Evolutionary conservation across 2,113 vertebrate species (phyloP), one percentile per base, ranked within the genome.

Genomic region (Paralichthys olivaceus): DNA sequence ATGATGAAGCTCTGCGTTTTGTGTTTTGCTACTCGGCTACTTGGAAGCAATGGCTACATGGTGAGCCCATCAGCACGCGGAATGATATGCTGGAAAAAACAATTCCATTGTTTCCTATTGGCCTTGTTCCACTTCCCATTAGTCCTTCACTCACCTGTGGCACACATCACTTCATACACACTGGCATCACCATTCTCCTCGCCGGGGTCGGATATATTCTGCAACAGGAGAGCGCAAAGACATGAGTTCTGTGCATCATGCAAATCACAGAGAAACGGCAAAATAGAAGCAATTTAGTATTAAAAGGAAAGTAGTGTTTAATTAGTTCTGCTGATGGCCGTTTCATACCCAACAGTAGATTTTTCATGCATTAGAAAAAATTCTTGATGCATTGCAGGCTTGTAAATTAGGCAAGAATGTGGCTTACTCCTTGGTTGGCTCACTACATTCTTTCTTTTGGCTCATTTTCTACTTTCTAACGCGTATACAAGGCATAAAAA

Each of bases 131-230:
- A 67, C 70, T 63, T 63, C 72, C 72, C 79, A 75, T 76, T 62
- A 77, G 53, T 13, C 53, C 56, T 32, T 72, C 64, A 85, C 91
- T 92, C 83, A 94, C 94, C 91, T 81, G 93, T 47, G 4, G 87
- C 68, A 75, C 85, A 37, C 93, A 92, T 94, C 69, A 86, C 72
- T 79, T 93, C 91, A 17, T 94, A 92, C 69, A 94, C 85, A 40
- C 3, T 9, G 37, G 37, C 12, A 43, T 93, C 91, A 1, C 66
- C 82, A 34, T 64, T 81, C 65, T 74, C 86, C 63, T 83, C 63
- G 5, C 40, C 43, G 12, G 72, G 34, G 69, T 20, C 54, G 26
- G 73, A 67, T 61, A 74, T 70, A 25, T 64, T 89, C 92, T 94
- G 89, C 69, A 91, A 90, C 37, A 66, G 86, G 11, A 92, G 45